Evolutionary conservation across 2,797 vertebrate species (phyloP), one percentile per base, ranked within the genome.

Genomic region (Nyctibius grandis): DNA sequence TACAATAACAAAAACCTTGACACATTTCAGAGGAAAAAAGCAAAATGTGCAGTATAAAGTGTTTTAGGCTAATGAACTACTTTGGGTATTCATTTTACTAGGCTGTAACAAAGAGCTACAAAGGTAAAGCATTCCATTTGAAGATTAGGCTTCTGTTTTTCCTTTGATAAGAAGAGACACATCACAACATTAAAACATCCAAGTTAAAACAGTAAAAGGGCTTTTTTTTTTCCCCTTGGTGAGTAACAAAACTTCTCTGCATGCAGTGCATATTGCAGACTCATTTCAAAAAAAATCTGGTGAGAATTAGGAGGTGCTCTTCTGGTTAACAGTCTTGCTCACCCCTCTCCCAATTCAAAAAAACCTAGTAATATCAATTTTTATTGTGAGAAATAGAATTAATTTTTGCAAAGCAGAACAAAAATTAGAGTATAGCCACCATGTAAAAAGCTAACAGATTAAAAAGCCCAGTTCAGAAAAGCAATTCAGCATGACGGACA

Each of bases 181-280:
- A 53, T 33, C 25, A 83, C 12, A 74, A 50, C 18, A 88, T 7
- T n/a, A 25, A 60, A 73, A 28, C 2, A 12, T 10, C 6, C 31
- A 57, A 16, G 21, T 16, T 57, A 57, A 72, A 92, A 44, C 31
- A 47, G 11, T 31, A 25, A 18, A 70, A 82, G 9, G 17, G 5
- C 14, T 81, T 22, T 16, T 26, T 47, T 47, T 51, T 48, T 47
- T 48, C n/a, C 15, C 6, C 18, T 36, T n/a, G 13, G 6, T 4
- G 6, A 57, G 16, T 15, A 31, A 47, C 15, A 80, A 53, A 80
- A 80, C 36, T 13, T 47, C 53, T 36, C 73, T 69, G 31, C 9
- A 40, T 0, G 0, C 14, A 44, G n/a, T 11, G 20, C 5, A 31
- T 23, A 63, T 4, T 65, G 21, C 51, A 72, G 28, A 53, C 6